Percentiles rank a stretch among this genome's conserved stretches.
phyloP scores from a whole-genome alignment of 2,888 invertebrate species.

The Ptychoptera contaminata region DNA sequence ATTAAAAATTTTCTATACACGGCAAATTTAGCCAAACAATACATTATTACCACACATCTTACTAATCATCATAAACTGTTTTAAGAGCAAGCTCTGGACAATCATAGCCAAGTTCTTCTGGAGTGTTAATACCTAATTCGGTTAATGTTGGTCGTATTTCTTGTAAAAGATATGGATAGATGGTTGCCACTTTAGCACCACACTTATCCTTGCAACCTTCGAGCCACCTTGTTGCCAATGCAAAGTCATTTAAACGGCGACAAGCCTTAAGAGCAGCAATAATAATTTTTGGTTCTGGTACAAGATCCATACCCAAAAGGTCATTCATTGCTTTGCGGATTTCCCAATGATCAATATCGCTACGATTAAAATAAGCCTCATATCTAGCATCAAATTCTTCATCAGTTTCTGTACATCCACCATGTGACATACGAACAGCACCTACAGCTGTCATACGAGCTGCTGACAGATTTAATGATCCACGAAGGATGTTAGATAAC shows the following conservation, averaged over 20 bases:
- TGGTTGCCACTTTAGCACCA: slow-evolving; percentile 51
- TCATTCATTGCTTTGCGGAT: slow-evolving; percentile 84
- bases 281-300: slow-evolving; percentile 85
- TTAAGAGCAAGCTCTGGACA: slow-evolving; percentile 85
- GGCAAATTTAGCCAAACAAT: background rate
- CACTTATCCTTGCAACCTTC: slow-evolving; percentile 87
- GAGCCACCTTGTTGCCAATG: slow-evolving; percentile 81
- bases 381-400: slow-evolving; percentile 76
- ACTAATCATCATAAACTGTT: slow-evolving; percentile 50
- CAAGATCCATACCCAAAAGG: slow-evolving; percentile 73
- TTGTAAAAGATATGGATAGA: slow-evolving; percentile 77
- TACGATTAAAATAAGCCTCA: slow-evolving; percentile 67
- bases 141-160: slow-evolving; percentile 83
- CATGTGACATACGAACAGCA: slow-evolving; percentile 29
- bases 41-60: slow-evolving; percentile 11
- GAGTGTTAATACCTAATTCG: slow-evolving; percentile 86
- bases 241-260: slow-evolving; percentile 84
- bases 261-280: slow-evolving; percentile 78
- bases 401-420: slow-evolving; percentile 50
- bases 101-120: slow-evolving; percentile 92
- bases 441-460: slow-evolving; percentile 20
- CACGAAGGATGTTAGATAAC: slow-evolving; percentile 26
- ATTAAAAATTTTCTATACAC: slow-evolving; percentile 3
- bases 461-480: slow-evolving; percentile 18
- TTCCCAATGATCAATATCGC: slow-evolving; percentile 90